Percentiles rank a stretch among this genome's conserved stretches.
Conservation (phyloP, 1,140 invertebrate species). For the Trichonephila clavipes region DNA sequence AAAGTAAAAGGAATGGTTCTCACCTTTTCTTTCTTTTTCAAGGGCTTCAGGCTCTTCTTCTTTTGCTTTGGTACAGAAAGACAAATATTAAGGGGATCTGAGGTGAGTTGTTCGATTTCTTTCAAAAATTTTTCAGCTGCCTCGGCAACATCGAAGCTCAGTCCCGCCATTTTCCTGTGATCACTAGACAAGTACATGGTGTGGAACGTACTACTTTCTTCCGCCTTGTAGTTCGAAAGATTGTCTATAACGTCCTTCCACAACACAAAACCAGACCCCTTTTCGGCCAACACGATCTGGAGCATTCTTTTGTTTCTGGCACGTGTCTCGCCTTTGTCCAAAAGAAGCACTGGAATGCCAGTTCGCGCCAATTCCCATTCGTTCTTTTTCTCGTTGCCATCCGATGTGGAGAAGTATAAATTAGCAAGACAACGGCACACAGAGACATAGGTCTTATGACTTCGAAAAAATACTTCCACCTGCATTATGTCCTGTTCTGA, state of each 20-base stretch:
- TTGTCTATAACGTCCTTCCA: slow-evolving; percentile 91
- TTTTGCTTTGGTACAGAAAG: slow-evolving; percentile 86
- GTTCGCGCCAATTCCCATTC: slow-evolving; percentile 89
- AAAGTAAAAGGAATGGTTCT: neutral
- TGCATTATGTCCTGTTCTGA: slow-evolving; percentile 85
- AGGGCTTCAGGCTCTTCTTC: slow-evolving; percentile 79
- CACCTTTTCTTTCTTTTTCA: slow-evolving; percentile 81
- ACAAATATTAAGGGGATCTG: slow-evolving; percentile 90
- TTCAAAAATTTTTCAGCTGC: slow-evolving; percentile 87
- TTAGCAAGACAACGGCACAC: slow-evolving; percentile 91
- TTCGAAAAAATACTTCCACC: slow-evolving; percentile 89
- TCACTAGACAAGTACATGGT: slow-evolving; percentile 90
- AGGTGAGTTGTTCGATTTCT: slow-evolving; percentile 87
- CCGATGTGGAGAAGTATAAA: slow-evolving; percentile 85
- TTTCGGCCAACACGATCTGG: slow-evolving; percentile 89
- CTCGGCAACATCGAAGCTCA: slow-evolving; percentile 89
- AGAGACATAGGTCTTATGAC: slow-evolving; percentile 89
- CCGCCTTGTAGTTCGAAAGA: slow-evolving; percentile 83
- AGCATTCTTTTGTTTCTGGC: slow-evolving; percentile 87
- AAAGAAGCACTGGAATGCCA: slow-evolving; percentile 89
- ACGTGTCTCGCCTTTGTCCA: slow-evolving; percentile 88
- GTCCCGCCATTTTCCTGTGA: slow-evolving; percentile 85
- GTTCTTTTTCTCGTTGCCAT: slow-evolving; percentile 78
- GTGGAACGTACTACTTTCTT: slow-evolving; percentile 86
- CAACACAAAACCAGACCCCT: slow-evolving; percentile 91